These are phyloP conservation scores for Centropus bengalensis DNA, from an alignment of 2,113 vertebrate species.

Conservation along the genomic window DNA sequence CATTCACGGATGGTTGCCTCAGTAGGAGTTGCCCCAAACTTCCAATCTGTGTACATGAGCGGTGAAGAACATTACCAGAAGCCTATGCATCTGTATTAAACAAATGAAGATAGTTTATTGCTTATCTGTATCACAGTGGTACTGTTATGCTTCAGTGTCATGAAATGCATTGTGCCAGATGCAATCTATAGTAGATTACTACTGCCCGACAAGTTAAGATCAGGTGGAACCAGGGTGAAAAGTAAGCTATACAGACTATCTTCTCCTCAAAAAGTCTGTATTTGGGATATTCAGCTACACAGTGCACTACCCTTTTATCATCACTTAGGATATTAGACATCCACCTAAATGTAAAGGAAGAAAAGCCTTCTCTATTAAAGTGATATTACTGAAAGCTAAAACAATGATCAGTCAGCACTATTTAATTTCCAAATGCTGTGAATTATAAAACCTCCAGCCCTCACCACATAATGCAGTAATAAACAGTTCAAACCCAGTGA, in stretches of 20 bases:
- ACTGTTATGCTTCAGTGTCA: not conserved
- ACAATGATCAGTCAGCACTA: not conserved
- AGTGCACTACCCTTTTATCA: not conserved
- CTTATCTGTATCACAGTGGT: not conserved
- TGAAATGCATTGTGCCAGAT: not conserved
- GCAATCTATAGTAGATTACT: accelerated
- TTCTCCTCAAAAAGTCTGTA: not conserved
- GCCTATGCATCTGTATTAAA: not conserved
- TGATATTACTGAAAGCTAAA: not conserved
- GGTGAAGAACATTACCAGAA: not conserved
- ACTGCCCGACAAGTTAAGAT: not conserved
- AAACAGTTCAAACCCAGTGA: not conserved
- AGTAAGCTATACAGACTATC: not conserved
- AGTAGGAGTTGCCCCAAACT: not conserved
- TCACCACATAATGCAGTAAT: not conserved
- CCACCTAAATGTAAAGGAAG: not conserved
- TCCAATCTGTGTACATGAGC: not conserved
- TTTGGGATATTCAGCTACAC: not conserved
- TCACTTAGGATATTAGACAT: not conserved
- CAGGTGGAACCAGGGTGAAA: not conserved
- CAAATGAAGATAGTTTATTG: not conserved
- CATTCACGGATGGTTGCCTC: not conserved
- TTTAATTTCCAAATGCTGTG: not conserved
- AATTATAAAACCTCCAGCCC: not conserved
- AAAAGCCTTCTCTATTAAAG: not conserved